These are phyloP conservation scores for Carabus problematicus DNA, from an alignment of 2,888 invertebrate genomes.

Conservation along the genomic window DNA sequence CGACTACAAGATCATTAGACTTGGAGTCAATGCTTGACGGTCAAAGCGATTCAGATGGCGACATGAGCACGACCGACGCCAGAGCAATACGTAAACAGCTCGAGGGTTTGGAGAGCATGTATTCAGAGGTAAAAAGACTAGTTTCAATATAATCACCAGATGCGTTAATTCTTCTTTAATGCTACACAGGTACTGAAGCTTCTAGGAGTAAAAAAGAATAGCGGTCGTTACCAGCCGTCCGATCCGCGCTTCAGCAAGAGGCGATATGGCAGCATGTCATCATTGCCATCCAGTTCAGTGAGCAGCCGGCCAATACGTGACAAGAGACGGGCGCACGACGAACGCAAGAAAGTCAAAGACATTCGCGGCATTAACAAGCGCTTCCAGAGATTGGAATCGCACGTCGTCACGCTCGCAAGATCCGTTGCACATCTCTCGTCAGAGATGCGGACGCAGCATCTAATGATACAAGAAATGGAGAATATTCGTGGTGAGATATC, in stretches of 20 bases:
- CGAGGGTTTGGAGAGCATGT: conserved; percentile 86
- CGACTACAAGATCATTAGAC: conserved; percentile 78
- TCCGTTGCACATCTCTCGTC: conserved; percentile 91
- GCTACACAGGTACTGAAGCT: conserved; percentile 66
- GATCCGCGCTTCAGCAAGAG: conserved; percentile 63
- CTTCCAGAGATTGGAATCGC: conserved; percentile 87
- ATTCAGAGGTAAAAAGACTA: conserved; percentile 71
- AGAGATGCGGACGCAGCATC: conserved; percentile 88
- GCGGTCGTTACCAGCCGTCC: conserved; percentile 63
- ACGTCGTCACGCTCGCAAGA: conserved; percentile 88
- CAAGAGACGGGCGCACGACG: conserved; percentile 73
- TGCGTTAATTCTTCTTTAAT: conserved; percentile 49
- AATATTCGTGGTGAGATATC: conserved; percentile 83
- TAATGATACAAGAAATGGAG: conserved; percentile 90
- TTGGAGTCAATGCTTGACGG: conserved; percentile 81
- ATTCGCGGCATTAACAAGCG: conserved; percentile 83
- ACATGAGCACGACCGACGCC: conserved; percentile 78
- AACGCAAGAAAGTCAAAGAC: conserved; percentile 76
- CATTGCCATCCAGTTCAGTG: conserved; percentile 82
- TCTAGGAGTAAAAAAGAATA: conserved; percentile 64
- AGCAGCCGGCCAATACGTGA: conserved; percentile 80
- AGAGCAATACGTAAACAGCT: conserved; percentile 81
- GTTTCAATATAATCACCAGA: conserved; percentile 50
- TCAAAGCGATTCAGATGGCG: conserved; percentile 72
- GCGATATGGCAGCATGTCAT: conserved; percentile 80